Evolutionary conservation across 2,797 vertebrate genomes (phyloP).

Genomic region (Urophycis tenuis): DNA sequence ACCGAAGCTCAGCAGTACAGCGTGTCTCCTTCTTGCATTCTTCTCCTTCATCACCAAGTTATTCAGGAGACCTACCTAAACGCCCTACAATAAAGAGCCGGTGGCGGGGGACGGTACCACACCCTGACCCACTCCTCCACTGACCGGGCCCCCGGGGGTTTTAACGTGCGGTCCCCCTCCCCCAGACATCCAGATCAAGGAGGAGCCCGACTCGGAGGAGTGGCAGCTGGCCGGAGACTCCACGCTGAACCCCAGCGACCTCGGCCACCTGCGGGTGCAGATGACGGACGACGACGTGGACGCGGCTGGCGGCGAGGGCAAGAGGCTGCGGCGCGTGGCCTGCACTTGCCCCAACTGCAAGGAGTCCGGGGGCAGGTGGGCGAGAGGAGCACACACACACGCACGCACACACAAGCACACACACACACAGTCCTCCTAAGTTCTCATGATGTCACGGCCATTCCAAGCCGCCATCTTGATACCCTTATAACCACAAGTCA

Average conservation of each 20-base stretch:
- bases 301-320: slow-evolving; percentile 84
- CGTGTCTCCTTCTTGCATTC: no score
- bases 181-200: slow-evolving; percentile 95
- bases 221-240: slow-evolving; percentile 94
- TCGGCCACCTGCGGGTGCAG: slow-evolving; percentile 92
- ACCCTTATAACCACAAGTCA: no score
- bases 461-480: no score
- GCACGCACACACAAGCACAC: not conserved
- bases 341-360: slow-evolving; percentile 99
- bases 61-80: no score
- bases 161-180: no score
- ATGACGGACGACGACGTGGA: slow-evolving; percentile 91
- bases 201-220: slow-evolving; percentile 96
- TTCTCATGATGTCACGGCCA: no score
- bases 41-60: no score
- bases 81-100: no score
- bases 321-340: slow-evolving; percentile 91
- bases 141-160: no score
- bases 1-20: no score
- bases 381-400: not conserved
- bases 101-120: no score
- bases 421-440: not conserved
- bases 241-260: slow-evolving; percentile 92
- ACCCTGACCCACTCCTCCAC: no score
- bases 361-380: slow-evolving; percentile 95